phyloP scores from a whole-genome alignment of 2,888 invertebrate species.

The Choreutis nemorana region DNA sequence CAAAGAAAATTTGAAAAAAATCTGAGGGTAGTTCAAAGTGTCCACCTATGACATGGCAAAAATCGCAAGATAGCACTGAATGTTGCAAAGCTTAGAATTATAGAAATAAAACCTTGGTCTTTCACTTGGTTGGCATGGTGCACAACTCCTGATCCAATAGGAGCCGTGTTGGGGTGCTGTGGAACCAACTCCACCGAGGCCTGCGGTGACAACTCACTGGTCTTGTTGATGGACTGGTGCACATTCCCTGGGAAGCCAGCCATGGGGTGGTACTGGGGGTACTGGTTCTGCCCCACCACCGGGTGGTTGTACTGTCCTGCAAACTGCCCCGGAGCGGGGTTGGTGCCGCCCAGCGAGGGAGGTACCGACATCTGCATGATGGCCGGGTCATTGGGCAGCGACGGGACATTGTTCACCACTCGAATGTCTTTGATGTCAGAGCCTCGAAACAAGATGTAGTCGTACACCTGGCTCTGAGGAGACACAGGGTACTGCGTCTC shows the following conservation, averaged over 20 bases:
- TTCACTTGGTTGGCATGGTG: conserved; percentile 61
- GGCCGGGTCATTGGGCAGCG: conserved; percentile 95
- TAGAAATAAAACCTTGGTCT: conserved; percentile 62
- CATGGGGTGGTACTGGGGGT: conserved; percentile 58
- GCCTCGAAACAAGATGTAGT: conserved; percentile 97
- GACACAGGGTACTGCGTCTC: conserved; percentile 95
- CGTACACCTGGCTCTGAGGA: conserved; percentile 97
- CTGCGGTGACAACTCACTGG: conserved; percentile 64
- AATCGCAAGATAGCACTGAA: conserved; percentile 53
- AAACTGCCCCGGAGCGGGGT: conserved; percentile 69
- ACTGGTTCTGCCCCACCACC: conserved; percentile 69
- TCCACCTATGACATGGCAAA: conserved; percentile 27
- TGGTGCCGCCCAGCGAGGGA: conserved; percentile 70
- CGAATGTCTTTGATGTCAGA: conserved; percentile 99
- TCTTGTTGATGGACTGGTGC: conserved; percentile 53
- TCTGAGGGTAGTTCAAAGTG: conserved; percentile 16
- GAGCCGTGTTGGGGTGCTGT: conserved; percentile 40
- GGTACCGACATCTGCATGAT: conserved; percentile 92
- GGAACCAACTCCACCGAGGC: conserved; percentile 45
- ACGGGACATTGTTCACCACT: conserved; percentile 88
- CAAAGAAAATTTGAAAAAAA: too few species aligned
- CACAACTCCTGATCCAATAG: conserved; percentile 52
- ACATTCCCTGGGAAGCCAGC: conserved; percentile 58
- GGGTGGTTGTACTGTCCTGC: conserved; percentile 74
- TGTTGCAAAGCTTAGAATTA: conserved; percentile 36